Evolutionary conservation across 2,888 invertebrate species (phyloP).

Genomic region (Coleophora deauratella): DNA sequence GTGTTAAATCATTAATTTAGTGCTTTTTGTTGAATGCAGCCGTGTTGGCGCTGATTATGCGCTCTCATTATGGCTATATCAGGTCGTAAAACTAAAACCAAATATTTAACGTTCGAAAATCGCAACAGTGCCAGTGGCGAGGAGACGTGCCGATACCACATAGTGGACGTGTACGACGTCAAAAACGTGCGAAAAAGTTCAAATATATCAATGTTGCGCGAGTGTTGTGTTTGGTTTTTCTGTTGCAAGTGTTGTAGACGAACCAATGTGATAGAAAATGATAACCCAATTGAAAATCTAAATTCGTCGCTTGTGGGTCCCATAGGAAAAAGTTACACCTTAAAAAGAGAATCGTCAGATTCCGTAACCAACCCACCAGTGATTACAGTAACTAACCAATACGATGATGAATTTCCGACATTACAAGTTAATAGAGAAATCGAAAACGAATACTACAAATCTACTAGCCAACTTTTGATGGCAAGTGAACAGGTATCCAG

Average conservation of each 20-base stretch:
- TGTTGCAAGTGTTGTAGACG: slow-evolving; percentile 41
- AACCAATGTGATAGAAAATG: slow-evolving; percentile 23
- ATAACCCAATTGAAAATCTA: slow-evolving; percentile 35
- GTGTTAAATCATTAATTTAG: slow-evolving; percentile 36
- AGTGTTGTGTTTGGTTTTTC: slow-evolving; percentile 28
- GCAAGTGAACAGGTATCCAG: slow-evolving; percentile 39
- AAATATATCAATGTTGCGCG: slow-evolving; percentile 29
- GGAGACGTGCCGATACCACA: slow-evolving; percentile 30
- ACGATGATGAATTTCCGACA: slow-evolving; percentile 23
- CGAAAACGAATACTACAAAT: slow-evolving; percentile 37
- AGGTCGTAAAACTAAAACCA: slow-evolving; percentile 31
- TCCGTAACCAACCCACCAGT: slow-evolving; percentile 11
- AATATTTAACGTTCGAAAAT: slow-evolving; percentile 44
- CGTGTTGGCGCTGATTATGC: slow-evolving; percentile 27
- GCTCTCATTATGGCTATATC: slow-evolving; percentile 35
- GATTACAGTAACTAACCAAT: slow-evolving; percentile 26
- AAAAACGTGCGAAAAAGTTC: slow-evolving; percentile 21
- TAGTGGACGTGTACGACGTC: slow-evolving; percentile 43
- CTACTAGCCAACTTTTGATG: slow-evolving; percentile 45
- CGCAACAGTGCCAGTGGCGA: slow-evolving; percentile 22
- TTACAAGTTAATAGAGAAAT: slow-evolving; percentile 27
- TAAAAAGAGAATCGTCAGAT: slow-evolving; percentile 28
- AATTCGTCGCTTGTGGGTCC: slow-evolving; percentile 44
- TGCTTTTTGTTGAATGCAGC: slow-evolving; percentile 31
- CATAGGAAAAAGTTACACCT: slow-evolving; percentile 43